Conservation (phyloP, 1,140 invertebrate genomes). For the Choristoneura fumiferana region DNA sequence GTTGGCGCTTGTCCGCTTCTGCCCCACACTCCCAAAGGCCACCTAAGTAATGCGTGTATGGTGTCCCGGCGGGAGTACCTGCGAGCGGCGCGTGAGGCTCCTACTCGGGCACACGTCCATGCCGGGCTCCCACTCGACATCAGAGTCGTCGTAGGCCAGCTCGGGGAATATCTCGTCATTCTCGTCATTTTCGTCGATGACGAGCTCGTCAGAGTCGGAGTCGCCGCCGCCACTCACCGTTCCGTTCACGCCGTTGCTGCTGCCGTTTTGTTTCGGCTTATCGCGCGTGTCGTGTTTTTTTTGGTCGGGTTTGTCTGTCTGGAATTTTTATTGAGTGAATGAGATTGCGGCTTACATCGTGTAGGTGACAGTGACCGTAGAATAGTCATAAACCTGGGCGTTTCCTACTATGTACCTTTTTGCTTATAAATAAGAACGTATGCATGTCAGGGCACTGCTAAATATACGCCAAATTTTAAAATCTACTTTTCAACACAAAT, state of each 20-base stretch:
- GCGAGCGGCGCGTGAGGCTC: constrained; percentile 54
- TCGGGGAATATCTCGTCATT: constrained; percentile 63
- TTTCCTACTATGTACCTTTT: too few relatives aligned
- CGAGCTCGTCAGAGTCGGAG: constrained; percentile 35
- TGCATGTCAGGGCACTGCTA: too few relatives aligned
- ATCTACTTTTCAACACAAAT: too few relatives aligned
- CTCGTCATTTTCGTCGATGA: constrained; percentile 42
- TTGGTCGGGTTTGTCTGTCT: constrained; percentile 32
- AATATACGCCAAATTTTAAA: too few relatives aligned
- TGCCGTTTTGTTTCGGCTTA: constrained; percentile 50
- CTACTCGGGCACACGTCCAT: constrained; percentile 46
- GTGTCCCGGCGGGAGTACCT: constrained; percentile 34
- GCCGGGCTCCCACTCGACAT: constrained; percentile 52
- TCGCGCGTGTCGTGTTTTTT: constrained; percentile 22
- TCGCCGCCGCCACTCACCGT: constrained; percentile 51
- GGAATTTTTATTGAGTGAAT: constrained; percentile 10
- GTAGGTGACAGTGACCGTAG: too few relatives aligned
- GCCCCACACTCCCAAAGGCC: too few relatives aligned
- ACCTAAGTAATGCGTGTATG: too few relatives aligned
- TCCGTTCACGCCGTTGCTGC: constrained; percentile 29
- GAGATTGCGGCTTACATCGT: too few relatives aligned
- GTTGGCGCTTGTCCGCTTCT: too few relatives aligned
- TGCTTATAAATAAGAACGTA: too few relatives aligned
- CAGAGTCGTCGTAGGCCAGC: constrained; percentile 63
- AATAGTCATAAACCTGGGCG: too few relatives aligned